Conservation (phyloP, 2,113 vertebrate genomes). For the Vidua macroura region DNA sequence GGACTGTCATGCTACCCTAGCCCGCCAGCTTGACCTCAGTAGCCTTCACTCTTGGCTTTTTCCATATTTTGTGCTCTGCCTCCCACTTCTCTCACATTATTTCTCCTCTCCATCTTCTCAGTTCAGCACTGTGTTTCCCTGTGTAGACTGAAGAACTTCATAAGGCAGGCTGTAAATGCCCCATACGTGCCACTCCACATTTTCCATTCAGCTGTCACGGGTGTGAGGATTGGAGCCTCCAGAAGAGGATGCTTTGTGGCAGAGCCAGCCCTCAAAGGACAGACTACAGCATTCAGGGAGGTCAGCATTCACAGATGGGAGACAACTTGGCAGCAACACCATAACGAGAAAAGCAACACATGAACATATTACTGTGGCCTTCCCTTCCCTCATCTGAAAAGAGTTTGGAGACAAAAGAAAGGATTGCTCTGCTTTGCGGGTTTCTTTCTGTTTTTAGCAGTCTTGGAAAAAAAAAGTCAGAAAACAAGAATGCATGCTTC, state of each 20-base stretch:
- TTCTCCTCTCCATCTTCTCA: neutral
- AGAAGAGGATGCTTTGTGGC: neutral
- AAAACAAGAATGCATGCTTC: neutral
- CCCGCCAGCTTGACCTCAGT: neutral
- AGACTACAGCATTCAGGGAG: neutral
- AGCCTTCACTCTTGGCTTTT: neutral
- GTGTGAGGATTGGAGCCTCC: fast-evolving
- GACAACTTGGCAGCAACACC: neutral
- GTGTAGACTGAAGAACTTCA: neutral
- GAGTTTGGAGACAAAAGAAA: neutral
- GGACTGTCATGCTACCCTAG: neutral
- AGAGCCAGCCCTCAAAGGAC: neutral
- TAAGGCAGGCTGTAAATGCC: neutral
- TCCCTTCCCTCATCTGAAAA: neutral
- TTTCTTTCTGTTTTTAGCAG: neutral
- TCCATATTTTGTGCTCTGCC: neutral
- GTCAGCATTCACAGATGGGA: neutral
- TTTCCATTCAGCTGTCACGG: neutral
- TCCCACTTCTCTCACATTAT: neutral
- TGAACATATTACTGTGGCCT: neutral
- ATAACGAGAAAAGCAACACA: neutral
- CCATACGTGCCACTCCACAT: neutral
- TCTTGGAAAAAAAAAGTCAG: neutral
- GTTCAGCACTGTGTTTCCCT: neutral
- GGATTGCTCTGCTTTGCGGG: neutral